Evolutionary conservation across 2,888 invertebrate species (phyloP), one percentile per base, ranked within the genome.

Genomic region (Parnassius smintheus): DNA sequence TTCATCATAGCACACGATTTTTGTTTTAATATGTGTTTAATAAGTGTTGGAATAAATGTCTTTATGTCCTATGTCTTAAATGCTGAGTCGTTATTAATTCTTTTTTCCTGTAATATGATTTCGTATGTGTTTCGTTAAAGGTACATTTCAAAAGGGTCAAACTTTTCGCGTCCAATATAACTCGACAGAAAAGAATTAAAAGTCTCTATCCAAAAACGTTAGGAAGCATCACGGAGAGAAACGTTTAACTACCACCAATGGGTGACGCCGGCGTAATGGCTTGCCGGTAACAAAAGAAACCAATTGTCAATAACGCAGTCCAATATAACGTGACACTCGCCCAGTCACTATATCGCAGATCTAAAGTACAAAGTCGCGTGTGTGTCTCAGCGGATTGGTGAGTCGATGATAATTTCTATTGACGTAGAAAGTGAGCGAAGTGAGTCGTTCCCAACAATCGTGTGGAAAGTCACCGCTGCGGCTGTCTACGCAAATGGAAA

Each of bases 391-490:
- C 66, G 44, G 59, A 61, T 22, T n/a, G 48, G 25, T 44, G 50
- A 48, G 67, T 25, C 62, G 62, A 64, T 66, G 66, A 73, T 74
- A 74, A 75, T 76, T 77, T 75, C 75, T 74, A 77, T 75, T 72
- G 75, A 75, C 71, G 68, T 76, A 78, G 80, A 80, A 81, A 86
- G 88, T 84, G 51, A 61, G 50, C 81, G 83, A 82, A 74, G 73
- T 72, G 66, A 71, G 72, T 67, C 66, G 78, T 83, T 85, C 81
- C 72, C 83, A 83, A 75, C 81, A 68, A 77, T 83, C 79, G 80
- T 79, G 80, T 82, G 86, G 86, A 86, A 84, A 84, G 81, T 78
- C 70, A 74, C 75, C 42, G 50, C 54, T 2, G 71, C 68, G 68
- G 69, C 63, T 68, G 70, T 70, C 55, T 73, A 70, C 67, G 70